phyloP scores from a whole-genome alignment of 1,140 invertebrate genomes.

The Atta cephalotes region DNA sequence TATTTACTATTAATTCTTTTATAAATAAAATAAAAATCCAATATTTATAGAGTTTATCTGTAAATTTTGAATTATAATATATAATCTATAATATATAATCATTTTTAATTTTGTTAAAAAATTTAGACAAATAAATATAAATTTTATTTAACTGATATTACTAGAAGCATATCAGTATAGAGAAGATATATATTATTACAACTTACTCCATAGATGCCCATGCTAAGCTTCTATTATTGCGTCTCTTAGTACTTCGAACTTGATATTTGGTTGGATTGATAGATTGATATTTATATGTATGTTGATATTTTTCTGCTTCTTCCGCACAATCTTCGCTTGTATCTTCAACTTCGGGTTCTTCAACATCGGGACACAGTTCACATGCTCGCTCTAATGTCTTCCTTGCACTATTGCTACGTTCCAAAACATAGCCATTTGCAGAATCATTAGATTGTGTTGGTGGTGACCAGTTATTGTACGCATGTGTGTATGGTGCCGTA shows the following conservation, averaged over 20 bases:
- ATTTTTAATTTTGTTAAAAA: conserved; percentile 4
- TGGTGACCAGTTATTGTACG: conserved; percentile 97
- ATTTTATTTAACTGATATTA: conserved; percentile 12
- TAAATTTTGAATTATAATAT: conserved; percentile 24
- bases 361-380: conserved; percentile 92
- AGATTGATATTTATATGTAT: conserved; percentile 25
- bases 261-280: conserved; percentile 11
- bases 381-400: conserved; percentile 95
- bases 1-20: background rate
- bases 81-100: background rate
- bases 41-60: background rate
- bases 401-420: conserved; percentile 96
- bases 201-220: conserved; percentile 72
- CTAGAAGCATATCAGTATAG: background rate
- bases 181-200: conserved; percentile 20
- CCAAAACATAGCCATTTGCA: conserved; percentile 97
- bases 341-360: conserved; percentile 87
- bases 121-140: background rate
- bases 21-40: conserved; percentile 3
- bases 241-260: conserved; percentile 2
- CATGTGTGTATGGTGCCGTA: conserved; percentile 90
- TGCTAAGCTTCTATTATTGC: conserved; percentile 52
- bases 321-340: conserved; percentile 78
- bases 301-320: conserved; percentile 70
- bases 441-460: conserved; percentile 97